Base-by-base conservation (phyloP, 2,888 invertebrate species). In the Pharmacophagus antenor region DNA sequence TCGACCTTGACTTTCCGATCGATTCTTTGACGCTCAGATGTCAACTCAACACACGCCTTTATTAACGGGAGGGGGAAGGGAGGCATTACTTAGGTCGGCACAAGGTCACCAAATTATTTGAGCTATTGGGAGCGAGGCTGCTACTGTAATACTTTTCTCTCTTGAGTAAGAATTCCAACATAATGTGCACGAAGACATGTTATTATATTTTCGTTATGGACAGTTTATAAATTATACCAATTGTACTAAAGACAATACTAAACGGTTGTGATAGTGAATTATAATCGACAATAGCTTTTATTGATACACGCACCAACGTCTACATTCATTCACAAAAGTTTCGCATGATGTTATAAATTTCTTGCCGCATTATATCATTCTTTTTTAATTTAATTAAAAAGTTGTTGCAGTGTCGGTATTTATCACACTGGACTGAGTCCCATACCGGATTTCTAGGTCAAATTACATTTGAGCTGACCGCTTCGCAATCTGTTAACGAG, bases 81-180 rank as follows among this genome's bases (percentile, higher is more conserved):
- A 80, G 79, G 65, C 68, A 75, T 66, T 77, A 81, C 79, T 79
- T 80, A 78, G 80, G 72, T 74, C 73, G 71, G 66, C 57, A 67
- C 82, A 82, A 88, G 88, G 88, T 80, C 84, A 74, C 76, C 72
- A 84, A 83, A 85, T 85, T 48, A 58, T 58, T 84, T 77, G 79
- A 81, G 80, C 74, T 81, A 88, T 88, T 86, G 80, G 76, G 88
- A 82, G 82, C 88, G 74, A 87, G 86, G 87, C 77, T 83, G 71
- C 63, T 63, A 65, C 71, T 59, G 61, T 74, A 77, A 49, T 65
- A 66, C 62, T 69, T 68, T 84, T 82, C 79, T 82, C 77, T 82
- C 72, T 84, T 82, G 76, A 69, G 77, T 78, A 82, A 83, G 69
- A 67, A 62, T 62, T 62, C 61, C 62, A 62, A 56, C 60, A 67